Evolutionary conservation across 2,888 invertebrate genomes (phyloP), one percentile per base, ranked within the genome.

Genomic region (Adelphocoris suturalis): DNA sequence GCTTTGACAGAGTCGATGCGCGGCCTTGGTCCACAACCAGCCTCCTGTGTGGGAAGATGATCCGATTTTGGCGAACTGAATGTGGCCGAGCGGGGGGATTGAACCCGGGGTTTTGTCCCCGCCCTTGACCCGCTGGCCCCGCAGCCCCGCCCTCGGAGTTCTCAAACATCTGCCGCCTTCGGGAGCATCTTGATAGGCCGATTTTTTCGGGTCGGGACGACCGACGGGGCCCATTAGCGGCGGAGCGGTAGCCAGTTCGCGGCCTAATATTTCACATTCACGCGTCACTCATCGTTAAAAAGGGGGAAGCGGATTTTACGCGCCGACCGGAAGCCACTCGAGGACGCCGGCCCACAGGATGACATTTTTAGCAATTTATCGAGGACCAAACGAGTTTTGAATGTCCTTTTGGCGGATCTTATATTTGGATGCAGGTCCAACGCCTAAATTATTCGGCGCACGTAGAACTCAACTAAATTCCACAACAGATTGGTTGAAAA

Each of bases 41-140:
- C 23, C 68, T 52, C 23, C 68, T 19, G 27, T 19, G 19, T 19
- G 68, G 68, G 27, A 68, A 27, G 27, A 27, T 19, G 27, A 27
- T 27, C 68, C 68, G 68, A 68, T 68, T 68, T 68, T 68, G 68
- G 68, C 68, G 68, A 68, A 68, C 12, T 68, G 68, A 68, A 68
- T 68, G 68, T 23, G 23, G 23, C 19, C 68, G 68, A 68, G 68
- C 68, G 68, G 68, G 68, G 68, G 19, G 23, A 68, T 19, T 23
- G 68, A 37, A 68, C 68, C 68, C 68, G 52, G 23, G 68, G 19
- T 23, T 19, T 23, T 23, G 68, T 68, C 68, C 68, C 23, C 68
- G 68, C 68, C 68, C 68, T 68, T 68, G 68, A 68, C 68, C 68
- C 68, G 23, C 68, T 23, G 23, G 12, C 68, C 23, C 23, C 5